Conservation (phyloP, 2,888 invertebrate species). For the Gonocerus acuteangulatus region DNA sequence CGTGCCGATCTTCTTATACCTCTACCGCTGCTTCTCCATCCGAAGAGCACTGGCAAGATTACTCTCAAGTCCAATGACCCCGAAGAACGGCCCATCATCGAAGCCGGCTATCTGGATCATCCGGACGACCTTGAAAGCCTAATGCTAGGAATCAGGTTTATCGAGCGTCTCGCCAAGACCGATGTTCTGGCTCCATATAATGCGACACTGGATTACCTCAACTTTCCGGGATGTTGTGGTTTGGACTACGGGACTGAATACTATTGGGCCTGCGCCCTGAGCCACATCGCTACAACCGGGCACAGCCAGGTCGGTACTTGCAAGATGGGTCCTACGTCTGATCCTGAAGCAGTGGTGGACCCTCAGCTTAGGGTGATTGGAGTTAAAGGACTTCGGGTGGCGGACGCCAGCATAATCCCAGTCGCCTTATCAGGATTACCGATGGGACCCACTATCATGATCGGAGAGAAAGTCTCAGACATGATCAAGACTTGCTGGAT, state of each 20-base stretch:
- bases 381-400: conserved; percentile 42
- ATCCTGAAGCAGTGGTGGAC: conserved; percentile 42
- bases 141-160: conserved; percentile 38
- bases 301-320: conserved; percentile 39
- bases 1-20: conserved; percentile 27
- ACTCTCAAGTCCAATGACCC: conserved; percentile 25
- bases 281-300: conserved; percentile 37
- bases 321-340: conserved; percentile 41
- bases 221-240: conserved; percentile 36
- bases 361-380: conserved; percentile 41
- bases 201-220: conserved; percentile 33
- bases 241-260: conserved; percentile 34
- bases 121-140: conserved; percentile 37
- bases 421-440: conserved; percentile 42
- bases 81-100: conserved; percentile 27
- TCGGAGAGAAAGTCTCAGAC: conserved; percentile 40
- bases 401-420: conserved; percentile 45
- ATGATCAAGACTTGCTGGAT: conserved; percentile 32
- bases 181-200: conserved; percentile 35
- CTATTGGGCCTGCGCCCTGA: conserved; percentile 40
- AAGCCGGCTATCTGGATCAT: conserved; percentile 29
- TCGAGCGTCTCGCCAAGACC: conserved; percentile 36
- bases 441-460: conserved; percentile 40
- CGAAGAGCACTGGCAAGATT: conserved; percentile 31
- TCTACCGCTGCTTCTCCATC: conserved; percentile 29